Percentiles rank a stretch among this genome's conserved stretches.
These are phyloP conservation scores for Rhabdomys pumilio DNA, from an alignment of 2,797 vertebrate species.

Conservation along the genomic window DNA sequence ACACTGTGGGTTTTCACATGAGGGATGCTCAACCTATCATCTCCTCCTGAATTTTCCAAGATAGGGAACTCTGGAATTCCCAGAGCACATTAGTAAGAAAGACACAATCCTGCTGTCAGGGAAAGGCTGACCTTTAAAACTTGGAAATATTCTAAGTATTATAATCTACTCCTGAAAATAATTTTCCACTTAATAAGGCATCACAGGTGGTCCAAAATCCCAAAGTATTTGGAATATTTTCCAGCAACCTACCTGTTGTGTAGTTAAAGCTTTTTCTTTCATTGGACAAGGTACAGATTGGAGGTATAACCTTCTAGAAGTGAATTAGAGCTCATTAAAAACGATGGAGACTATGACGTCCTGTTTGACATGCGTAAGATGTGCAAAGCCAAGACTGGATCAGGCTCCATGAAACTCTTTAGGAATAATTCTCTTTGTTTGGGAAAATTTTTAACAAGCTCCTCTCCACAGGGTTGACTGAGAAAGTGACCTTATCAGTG, in stretches of 20 bases:
- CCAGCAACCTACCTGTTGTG: neutral
- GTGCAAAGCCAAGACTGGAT: neutral
- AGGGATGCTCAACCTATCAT: neutral
- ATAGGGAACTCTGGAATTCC: neutral
- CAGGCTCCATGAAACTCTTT: neutral
- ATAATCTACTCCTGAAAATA: slow-evolving; percentile 47
- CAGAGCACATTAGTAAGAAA: neutral
- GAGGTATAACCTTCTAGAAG: neutral
- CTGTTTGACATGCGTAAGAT: slow-evolving; percentile 45
- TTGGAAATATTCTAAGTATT: slow-evolving; percentile 52
- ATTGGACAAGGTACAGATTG: slow-evolving; percentile 49
- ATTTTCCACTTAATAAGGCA: slow-evolving; percentile 3
- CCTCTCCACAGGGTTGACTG: neutral
- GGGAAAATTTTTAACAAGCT: neutral
- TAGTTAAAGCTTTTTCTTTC: slow-evolving; percentile 41
- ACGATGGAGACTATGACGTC: neutral
- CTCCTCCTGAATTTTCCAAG: slow-evolving; percentile 31
- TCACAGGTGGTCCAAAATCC: slow-evolving; percentile 43
- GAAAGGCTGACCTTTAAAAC: slow-evolving; percentile 60
- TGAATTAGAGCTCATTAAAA: slow-evolving; percentile 64
- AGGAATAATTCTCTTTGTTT: slow-evolving; percentile 19
- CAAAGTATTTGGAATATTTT: slow-evolving; percentile 46
- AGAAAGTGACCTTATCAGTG: neutral
- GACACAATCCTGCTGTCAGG: neutral
- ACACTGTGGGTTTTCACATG: neutral